Conservation (phyloP, 2,888 invertebrate genomes). For the Hydrotaea cyrtoneurina region DNA sequence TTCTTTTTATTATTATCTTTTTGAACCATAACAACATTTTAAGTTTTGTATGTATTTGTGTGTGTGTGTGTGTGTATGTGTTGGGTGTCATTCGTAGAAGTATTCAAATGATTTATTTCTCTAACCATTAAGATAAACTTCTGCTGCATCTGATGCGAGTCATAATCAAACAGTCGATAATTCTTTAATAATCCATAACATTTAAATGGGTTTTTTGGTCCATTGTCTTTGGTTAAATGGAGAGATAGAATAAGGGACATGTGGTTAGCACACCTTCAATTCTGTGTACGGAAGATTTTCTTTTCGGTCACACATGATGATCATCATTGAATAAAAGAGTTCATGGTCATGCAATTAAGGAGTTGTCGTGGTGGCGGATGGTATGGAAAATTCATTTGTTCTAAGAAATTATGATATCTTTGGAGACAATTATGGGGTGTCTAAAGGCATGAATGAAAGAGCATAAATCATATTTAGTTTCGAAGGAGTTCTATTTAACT, state of each 20-base stretch:
- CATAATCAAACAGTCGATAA: slow-evolving; percentile 16
- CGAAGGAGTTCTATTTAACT: no score
- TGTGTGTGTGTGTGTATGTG: not conserved
- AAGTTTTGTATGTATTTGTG: slow-evolving; percentile 49
- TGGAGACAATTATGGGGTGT: not conserved
- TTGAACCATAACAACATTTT: slow-evolving; percentile 36
- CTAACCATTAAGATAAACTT: not conserved
- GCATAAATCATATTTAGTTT: not conserved
- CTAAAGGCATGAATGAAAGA: not conserved
- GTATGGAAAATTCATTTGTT: slow-evolving; percentile 21
- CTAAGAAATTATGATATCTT: not conserved
- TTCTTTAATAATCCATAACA: slow-evolving; percentile 50
- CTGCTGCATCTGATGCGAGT: not conserved
- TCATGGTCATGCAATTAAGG: not conserved
- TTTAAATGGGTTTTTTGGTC: slow-evolving; percentile 38
- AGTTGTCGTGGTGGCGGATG: not conserved
- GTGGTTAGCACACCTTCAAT: slow-evolving; percentile 40
- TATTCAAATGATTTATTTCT: no score
- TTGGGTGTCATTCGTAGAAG: no score
- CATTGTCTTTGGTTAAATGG: not conserved
- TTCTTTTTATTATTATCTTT: slow-evolving; percentile 43
- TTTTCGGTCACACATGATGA: slow-evolving; percentile 10
- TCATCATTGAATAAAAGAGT: not conserved
- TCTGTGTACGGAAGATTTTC: not conserved
- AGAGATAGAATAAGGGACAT: slow-evolving; percentile 27